Base-by-base conservation (phyloP, 2,888 invertebrate species). In the Trichopria drosophilae region DNA sequence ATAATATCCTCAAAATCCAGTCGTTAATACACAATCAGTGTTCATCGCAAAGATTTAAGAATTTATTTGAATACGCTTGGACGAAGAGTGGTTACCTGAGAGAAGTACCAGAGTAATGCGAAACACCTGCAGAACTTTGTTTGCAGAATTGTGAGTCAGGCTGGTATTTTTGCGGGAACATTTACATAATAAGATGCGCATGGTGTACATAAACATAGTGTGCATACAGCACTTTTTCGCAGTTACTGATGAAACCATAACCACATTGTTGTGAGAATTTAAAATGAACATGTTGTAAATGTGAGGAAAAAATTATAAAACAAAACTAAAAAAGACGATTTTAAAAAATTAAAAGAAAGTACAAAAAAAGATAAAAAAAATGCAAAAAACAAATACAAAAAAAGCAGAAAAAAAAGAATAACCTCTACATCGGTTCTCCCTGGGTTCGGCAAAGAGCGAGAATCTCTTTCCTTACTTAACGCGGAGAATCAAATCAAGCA, bases 371-470 rank as follows among this genome's bases (percentile, higher is more conserved):
- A n/a, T 19, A 32, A 32, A 4, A 32, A 32, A 32, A 15, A 39
- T 4, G 22, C 31, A 42, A 42, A 29, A 36, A 36, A 36, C 9
- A 20, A 15, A 13, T n/a, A n/a, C 22, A 39, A 24, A 39, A 26
- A 20, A 3, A 39, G n/a, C 18, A 15, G 3, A 37, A 22, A 19
- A 22, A 6, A 22, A 24, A 22, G 22, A 22, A 24, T 24, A 12
- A 39, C 23, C 39, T 39, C 24, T 24, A 10, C 39, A 24, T 39
- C 24, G 39, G 23, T 39, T 39, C 22, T 39, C 24, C 23, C 9
- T 39, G 24, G 39, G 13, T 39, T 39, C 24, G 23, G 12, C 39
- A 39, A 39, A 39, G 23, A 23, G 39, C 39, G 39, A 39, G 39
- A 24, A 39, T 37, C 13, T n/a, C n/a, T n/a, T n/a, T n/a, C n/a